phyloP scores from a whole-genome alignment of 2,888 invertebrate genomes.

The Pyralis farinalis region DNA sequence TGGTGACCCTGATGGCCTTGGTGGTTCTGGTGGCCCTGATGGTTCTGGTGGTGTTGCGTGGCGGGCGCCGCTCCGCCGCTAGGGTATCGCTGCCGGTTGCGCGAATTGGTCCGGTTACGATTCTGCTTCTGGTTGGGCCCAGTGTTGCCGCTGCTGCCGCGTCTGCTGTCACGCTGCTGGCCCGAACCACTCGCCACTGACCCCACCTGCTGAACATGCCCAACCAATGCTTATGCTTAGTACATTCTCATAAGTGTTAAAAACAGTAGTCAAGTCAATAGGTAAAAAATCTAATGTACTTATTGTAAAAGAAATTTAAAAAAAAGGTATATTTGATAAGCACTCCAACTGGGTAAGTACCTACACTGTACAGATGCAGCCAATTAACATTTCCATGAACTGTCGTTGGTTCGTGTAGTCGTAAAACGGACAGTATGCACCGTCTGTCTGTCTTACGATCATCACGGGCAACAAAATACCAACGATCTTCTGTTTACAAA shows the following conservation, averaged over 20 bases:
- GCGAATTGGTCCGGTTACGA: constrained; percentile 49
- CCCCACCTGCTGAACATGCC: constrained; percentile 43
- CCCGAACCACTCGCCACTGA: constrained; percentile 52
- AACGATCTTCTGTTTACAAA: too few species aligned
- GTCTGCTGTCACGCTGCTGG: constrained; percentile 55
- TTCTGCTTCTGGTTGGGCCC: constrained; percentile 28
- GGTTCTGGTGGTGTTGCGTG: constrained; percentile 35
- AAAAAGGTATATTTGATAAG: too few species aligned
- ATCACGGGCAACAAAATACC: too few species aligned
- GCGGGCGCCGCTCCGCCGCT: constrained; percentile 39
- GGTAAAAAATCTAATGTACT: too few species aligned
- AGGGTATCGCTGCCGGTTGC: constrained; percentile 50
- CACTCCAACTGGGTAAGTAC: too few species aligned
- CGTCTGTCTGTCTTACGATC: too few species aligned
- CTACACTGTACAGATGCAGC: too few species aligned
- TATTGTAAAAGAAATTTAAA: too few species aligned
- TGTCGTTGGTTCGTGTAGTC: too few species aligned
- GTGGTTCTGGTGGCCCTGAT: constrained; percentile 46
- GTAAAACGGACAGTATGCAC: too few species aligned
- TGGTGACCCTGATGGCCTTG: constrained; percentile 41
- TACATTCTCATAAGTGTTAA: neutral
- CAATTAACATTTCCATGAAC: too few species aligned
- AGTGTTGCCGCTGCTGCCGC: constrained; percentile 37
- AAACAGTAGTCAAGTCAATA: neutral
- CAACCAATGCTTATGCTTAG: neutral